phyloP scores from a whole-genome alignment of 2,113 vertebrate genomes.

The Patagioenas fasciata region DNA sequence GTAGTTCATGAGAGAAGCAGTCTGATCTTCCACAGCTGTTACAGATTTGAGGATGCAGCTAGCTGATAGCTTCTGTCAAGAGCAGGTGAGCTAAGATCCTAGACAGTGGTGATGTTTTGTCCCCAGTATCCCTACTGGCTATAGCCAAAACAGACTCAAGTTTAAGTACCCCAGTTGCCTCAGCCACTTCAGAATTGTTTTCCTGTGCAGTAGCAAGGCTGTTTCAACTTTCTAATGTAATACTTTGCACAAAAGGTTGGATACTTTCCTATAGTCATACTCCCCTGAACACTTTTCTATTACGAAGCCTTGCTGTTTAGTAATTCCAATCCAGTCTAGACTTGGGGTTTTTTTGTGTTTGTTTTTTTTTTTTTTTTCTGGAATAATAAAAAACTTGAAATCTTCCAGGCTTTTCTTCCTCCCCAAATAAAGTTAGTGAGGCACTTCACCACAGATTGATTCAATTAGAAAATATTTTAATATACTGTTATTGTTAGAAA shows the following conservation, averaged over 20 bases:
- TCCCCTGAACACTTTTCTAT: background rate
- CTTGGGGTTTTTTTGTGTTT: no score
- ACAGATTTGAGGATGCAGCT: background rate
- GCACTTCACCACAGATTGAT: background rate
- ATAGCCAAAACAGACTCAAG: background rate
- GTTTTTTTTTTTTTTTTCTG: constrained; percentile 7
- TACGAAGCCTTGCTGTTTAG: background rate
- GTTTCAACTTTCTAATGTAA: background rate
- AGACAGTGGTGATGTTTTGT: background rate
- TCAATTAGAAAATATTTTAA: background rate
- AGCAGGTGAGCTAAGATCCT: background rate
- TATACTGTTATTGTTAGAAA: background rate
- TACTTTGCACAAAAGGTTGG: constrained; percentile 1
- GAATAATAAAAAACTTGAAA: background rate
- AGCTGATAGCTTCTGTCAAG: background rate
- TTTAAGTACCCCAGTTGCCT: background rate
- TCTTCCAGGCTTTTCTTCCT: background rate
- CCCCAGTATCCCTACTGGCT: background rate
- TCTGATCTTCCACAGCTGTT: background rate
- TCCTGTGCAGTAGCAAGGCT: background rate
- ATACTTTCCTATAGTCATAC: background rate
- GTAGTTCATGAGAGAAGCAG: background rate
- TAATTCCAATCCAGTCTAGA: background rate
- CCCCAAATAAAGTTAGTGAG: background rate
- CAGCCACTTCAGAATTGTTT: background rate